Evolutionary conservation across 2,888 invertebrate species (phyloP).

Genomic region (Melipona beecheii): DNA sequence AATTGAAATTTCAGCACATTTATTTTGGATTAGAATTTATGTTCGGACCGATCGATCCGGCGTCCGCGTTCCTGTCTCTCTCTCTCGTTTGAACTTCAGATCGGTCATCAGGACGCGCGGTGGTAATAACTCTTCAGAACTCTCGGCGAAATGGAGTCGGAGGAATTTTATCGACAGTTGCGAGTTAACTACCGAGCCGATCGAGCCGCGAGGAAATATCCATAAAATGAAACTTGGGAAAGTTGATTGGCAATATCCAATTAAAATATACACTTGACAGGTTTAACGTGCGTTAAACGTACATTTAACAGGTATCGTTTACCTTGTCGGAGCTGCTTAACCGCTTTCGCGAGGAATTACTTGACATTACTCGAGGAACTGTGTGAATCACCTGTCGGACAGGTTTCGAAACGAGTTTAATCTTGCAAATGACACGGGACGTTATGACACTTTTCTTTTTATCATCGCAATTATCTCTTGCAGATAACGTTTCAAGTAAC

Average conservation of each 20-base stretch:
- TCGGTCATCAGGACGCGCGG: neutral
- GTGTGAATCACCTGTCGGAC: neutral
- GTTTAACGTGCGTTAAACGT: neutral
- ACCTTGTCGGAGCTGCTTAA: neutral
- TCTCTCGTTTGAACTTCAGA: neutral
- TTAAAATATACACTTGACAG: neutral
- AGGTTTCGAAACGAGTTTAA: neutral
- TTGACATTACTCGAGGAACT: neutral
- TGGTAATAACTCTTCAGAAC: neutral
- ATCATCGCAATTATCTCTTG: too few species aligned
- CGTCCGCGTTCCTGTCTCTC: neutral
- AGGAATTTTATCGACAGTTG: neutral
- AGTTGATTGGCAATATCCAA: neutral
- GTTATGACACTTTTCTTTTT: too few species aligned
- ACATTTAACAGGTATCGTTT: neutral
- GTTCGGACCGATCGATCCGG: too few species aligned
- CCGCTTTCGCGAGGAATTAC: neutral
- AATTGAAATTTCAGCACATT: neutral
- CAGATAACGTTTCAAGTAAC: too few species aligned
- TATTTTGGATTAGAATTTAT: neutral
- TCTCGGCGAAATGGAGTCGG: slow-evolving; percentile 2
- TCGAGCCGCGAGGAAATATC: neutral
- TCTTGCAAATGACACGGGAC: too few species aligned
- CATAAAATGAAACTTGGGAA: neutral
- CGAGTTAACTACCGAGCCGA: slow-evolving; percentile 1